These are phyloP conservation scores for Hemithea aestivaria DNA, from an alignment of 2,888 invertebrate species.

Conservation along the genomic window DNA sequence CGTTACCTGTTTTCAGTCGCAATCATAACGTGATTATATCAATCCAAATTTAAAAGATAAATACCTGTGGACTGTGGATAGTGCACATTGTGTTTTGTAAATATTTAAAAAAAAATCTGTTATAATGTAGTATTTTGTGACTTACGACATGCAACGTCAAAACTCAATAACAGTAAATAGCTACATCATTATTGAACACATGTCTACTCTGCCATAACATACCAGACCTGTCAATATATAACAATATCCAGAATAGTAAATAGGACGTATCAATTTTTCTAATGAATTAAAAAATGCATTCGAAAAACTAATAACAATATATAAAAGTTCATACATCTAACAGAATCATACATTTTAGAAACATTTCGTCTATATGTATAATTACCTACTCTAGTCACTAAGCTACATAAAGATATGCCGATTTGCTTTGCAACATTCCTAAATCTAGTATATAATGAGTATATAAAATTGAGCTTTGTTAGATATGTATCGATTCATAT, in stretches of 20 bases:
- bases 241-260: constrained; percentile 34
- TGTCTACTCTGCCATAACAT: no score
- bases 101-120: no score
- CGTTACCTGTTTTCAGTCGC: no score
- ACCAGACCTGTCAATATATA: no score
- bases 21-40: no score
- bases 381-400: constrained; percentile 50
- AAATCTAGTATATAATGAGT: constrained; percentile 71
- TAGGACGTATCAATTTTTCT: constrained; percentile 27
- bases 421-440: constrained; percentile 67
- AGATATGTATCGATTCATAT: constrained; percentile 70
- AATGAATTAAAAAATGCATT: constrained; percentile 20
- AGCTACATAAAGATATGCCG: constrained; percentile 61
- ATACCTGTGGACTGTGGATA: no score
- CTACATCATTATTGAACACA: no score
- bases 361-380: constrained; percentile 27
- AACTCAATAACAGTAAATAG: no score
- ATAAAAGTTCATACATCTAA: constrained; percentile 23
- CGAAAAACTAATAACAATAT: constrained; percentile 25
- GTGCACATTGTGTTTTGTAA: no score
- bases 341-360: constrained; percentile 26
- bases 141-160: no score
- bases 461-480: constrained; percentile 78
- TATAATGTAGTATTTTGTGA: no score
- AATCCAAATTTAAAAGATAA: no score